phyloP scores from a whole-genome alignment of 2,888 invertebrate species.

The Tanypteryx hageni region DNA sequence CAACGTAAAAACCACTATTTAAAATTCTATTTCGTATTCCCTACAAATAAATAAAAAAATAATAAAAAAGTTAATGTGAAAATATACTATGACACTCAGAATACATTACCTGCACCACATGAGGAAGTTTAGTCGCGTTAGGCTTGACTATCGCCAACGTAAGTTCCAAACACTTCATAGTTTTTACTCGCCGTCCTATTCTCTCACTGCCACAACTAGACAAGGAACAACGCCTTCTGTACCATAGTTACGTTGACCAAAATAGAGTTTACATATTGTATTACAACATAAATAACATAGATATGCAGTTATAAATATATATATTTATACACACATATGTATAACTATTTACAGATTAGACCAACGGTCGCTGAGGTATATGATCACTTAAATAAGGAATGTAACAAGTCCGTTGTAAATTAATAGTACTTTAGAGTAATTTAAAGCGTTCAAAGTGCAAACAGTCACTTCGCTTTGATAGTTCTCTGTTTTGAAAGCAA shows the following conservation, averaged over 20 bases:
- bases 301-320: not conserved
- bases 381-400: too few relatives aligned
- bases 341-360: too few relatives aligned
- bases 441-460: too few relatives aligned
- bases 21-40: constrained; percentile 36
- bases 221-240: not conserved
- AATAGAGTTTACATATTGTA: constrained; percentile 38
- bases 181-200: not conserved
- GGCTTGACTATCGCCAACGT: constrained; percentile 47
- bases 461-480: not conserved
- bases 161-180: constrained; percentile 37
- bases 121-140: constrained; percentile 47
- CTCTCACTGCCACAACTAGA: not conserved
- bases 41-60: not conserved
- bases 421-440: too few relatives aligned
- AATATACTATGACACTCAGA: not conserved
- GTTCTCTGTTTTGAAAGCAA: not conserved
- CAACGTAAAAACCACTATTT: constrained; percentile 34
- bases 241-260: constrained; percentile 49
- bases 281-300: not conserved
- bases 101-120: constrained; percentile 43
- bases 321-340: not conserved
- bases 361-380: too few relatives aligned
- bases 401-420: too few relatives aligned
- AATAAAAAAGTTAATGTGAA: not conserved